A percentile compares a stretch with the other conserved stretches of the same genome.
These are phyloP conservation scores for Nephrotoma appendiculata DNA, from an alignment of 2,888 invertebrate species.

Conservation along the genomic window DNA sequence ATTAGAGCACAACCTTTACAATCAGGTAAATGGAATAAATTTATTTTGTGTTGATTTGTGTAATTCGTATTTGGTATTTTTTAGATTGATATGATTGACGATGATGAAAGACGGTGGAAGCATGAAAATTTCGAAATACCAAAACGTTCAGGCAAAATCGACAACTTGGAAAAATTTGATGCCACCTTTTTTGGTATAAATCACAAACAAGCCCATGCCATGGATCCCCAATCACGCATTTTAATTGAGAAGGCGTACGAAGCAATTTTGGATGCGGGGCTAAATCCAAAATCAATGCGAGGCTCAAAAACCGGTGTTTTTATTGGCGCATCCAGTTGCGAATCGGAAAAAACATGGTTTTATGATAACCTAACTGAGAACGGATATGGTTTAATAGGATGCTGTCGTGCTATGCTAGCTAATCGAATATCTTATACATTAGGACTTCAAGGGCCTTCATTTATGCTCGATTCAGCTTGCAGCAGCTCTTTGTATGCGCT, in stretches of 20 bases:
- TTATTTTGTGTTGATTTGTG: too few species aligned
- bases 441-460: conserved; percentile 79
- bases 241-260: conserved; percentile 11
- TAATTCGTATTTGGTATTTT: conserved; percentile 13
- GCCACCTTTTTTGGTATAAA: conserved; percentile 63
- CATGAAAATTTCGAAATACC: conserved; percentile 60
- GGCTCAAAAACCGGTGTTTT: conserved; percentile 60
- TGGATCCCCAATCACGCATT: conserved; percentile 72
- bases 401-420: conserved; percentile 82
- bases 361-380: conserved; percentile 44
- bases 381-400: conserved; percentile 37
- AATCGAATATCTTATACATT: conserved; percentile 81
- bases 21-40: conserved; percentile 33
- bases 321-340: conserved; percentile 55
- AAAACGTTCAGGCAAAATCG: conserved; percentile 55
- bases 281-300: conserved; percentile 48
- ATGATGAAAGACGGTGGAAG: conserved; percentile 63
- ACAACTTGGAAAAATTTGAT: conserved; percentile 56
- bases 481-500: conserved; percentile 84
- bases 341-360: conserved; percentile 57
- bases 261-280: conserved; percentile 33
- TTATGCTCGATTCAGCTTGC: conserved; percentile 82
- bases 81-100: conserved; percentile 69
- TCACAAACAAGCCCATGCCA: conserved; percentile 57
- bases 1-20: conserved; percentile 44